A percentile compares a stretch with the other conserved stretches of the same genome.
Conservation (phyloP, 1,140 invertebrate genomes). For the Drosophila eugracilis region DNA sequence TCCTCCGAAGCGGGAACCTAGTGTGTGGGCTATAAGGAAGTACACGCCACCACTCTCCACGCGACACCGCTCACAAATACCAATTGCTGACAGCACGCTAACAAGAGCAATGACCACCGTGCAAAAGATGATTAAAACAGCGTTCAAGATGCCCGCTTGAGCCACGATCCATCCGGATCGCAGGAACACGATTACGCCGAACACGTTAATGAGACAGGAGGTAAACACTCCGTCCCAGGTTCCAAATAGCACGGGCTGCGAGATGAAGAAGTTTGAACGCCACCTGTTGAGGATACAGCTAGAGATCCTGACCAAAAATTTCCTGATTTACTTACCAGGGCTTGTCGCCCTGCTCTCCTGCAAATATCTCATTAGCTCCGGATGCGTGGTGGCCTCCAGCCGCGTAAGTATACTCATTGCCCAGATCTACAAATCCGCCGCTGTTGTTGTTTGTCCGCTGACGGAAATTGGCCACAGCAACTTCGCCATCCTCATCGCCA, state of each 20-base stretch:
- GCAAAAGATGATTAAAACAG: slow-evolving; percentile 94
- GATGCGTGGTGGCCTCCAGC: slow-evolving; percentile 92
- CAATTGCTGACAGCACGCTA: slow-evolving; percentile 96
- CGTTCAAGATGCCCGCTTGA: slow-evolving; percentile 95
- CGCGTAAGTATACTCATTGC: slow-evolving; percentile 90
- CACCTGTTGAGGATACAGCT: slow-evolving; percentile 88
- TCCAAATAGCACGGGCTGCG: slow-evolving; percentile 96
- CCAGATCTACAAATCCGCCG: slow-evolving; percentile 89
- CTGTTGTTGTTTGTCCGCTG: slow-evolving; percentile 86
- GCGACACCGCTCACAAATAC: slow-evolving; percentile 97
- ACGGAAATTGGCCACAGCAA: slow-evolving; percentile 79
- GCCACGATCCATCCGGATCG: slow-evolving; percentile 98
- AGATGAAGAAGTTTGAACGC: slow-evolving; percentile 97
- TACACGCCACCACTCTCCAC: slow-evolving; percentile 98
- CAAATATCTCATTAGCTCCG: slow-evolving; percentile 94
- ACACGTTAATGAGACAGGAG: slow-evolving; percentile 97
- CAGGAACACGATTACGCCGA: slow-evolving; percentile 98
- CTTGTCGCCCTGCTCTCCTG: slow-evolving; percentile 91
- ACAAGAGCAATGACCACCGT: slow-evolving; percentile 94
- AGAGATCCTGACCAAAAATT: neutral
- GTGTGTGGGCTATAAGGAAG: slow-evolving; percentile 96
- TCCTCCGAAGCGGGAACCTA: slow-evolving; percentile 96
- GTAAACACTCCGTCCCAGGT: slow-evolving; percentile 97
- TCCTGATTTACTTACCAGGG: slow-evolving; percentile 66
- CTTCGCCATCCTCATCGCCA: slow-evolving; percentile 78